These are phyloP conservation scores for Lamprotornis superbus DNA, from an alignment of 2,113 vertebrate genomes.

Conservation along the genomic window DNA sequence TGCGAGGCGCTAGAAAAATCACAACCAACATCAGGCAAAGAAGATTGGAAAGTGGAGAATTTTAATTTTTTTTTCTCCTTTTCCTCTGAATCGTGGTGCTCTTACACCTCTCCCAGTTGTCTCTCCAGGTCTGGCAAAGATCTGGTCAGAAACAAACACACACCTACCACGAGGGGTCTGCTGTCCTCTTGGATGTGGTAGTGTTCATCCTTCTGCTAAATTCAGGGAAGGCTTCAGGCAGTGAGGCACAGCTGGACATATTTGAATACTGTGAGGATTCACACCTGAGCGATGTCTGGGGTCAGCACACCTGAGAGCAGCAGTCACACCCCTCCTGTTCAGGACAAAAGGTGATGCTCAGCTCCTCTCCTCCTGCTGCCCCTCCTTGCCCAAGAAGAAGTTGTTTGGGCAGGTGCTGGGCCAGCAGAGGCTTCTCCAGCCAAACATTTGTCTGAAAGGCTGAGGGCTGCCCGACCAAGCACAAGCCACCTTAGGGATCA, in stretches of 20 bases:
- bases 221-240: slow-evolving; percentile 46
- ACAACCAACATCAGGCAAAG: slow-evolving; percentile 15
- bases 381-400: not conserved
- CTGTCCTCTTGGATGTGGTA: not conserved
- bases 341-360: not conserved
- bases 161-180: not conserved
- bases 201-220: not conserved
- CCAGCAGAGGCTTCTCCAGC: not conserved
- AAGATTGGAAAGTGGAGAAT: not conserved
- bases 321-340: not conserved
- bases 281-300: not conserved
- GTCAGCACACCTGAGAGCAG: not conserved
- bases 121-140: not conserved
- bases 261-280: not conserved
- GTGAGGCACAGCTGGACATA: not conserved
- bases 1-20: slow-evolving; percentile 43
- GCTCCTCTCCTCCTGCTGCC: not conserved
- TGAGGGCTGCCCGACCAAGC: not conserved
- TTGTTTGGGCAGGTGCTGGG: not conserved
- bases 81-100: slow-evolving; percentile 13
- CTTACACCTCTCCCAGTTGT: not conserved
- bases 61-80: not conserved
- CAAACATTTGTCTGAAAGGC: not conserved
- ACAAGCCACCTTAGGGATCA: not conserved
- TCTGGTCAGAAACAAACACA: not conserved